A percentile compares a stretch with the other conserved stretches of the same genome.
Evolutionary conservation across 2,888 invertebrate genomes (phyloP).

Genomic region (Celastrina argiolus): DNA sequence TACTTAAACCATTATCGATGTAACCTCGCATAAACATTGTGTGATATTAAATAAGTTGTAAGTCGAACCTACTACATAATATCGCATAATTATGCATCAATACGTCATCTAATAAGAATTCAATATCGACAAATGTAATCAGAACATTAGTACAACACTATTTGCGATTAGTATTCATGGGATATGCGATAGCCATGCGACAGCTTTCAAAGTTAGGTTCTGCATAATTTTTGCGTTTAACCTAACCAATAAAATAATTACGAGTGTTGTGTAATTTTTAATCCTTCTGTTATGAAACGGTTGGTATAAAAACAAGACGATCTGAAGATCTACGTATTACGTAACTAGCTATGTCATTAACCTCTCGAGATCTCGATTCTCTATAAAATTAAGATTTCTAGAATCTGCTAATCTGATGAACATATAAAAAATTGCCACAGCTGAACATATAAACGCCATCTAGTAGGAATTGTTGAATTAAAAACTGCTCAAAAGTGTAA

Average conservation of each 20-base stretch:
- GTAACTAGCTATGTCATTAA: constrained; percentile 1
- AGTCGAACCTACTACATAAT: too few relatives aligned
- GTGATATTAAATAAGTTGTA: too few relatives aligned
- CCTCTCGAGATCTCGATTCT: constrained; percentile 4
- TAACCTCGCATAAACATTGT: too few relatives aligned
- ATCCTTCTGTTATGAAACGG: constrained; percentile 12
- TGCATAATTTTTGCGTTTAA: not conserved
- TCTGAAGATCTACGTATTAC: constrained; percentile 1
- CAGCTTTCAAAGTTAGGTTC: not conserved
- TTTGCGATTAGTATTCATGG: too few relatives aligned
- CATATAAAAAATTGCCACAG: too few relatives aligned
- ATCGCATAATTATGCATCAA: too few relatives aligned
- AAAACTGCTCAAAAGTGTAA: too few relatives aligned
- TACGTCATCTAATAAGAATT: too few relatives aligned
- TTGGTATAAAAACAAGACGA: not conserved
- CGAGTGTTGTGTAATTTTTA: constrained; percentile 11
- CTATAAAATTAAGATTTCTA: constrained; percentile 9
- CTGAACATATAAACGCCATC: too few relatives aligned
- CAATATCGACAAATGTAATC: not conserved
- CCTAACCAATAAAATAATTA: constrained; percentile 14
- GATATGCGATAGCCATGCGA: not conserved
- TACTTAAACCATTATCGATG: too few relatives aligned
- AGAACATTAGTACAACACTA: not conserved
- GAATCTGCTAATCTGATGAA: not conserved
- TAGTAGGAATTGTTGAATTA: too few relatives aligned